Percentiles rank a stretch among this genome's conserved stretches.
Evolutionary conservation across 2,113 vertebrate genomes (phyloP).

Genomic region (Ploceus nigricollis): DNA sequence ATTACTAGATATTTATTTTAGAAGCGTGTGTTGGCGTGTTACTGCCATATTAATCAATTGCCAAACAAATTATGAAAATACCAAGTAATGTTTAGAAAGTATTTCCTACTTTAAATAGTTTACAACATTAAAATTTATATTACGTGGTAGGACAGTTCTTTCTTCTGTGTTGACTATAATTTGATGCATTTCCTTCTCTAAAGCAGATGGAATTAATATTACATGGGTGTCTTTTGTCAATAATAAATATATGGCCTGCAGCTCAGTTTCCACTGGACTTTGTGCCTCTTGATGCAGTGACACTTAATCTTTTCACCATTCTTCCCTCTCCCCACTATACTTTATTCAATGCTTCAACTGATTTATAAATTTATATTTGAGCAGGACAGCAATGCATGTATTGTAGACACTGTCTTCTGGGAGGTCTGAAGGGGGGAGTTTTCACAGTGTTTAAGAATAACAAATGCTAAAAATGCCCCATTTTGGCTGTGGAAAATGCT

Average conservation of each 20-base stretch:
- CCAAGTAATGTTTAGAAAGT: not conserved
- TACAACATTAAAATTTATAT: not conserved
- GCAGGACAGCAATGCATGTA: fast-evolving
- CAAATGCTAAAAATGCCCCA: not conserved
- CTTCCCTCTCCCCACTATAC: not conserved
- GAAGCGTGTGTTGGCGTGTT: not conserved
- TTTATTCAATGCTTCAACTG: not conserved
- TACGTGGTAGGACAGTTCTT: not conserved
- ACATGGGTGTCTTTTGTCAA: not conserved
- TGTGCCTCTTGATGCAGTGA: not conserved
- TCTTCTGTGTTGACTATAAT: not conserved
- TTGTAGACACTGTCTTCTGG: not conserved
- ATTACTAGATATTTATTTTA: not conserved
- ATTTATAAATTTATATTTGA: not conserved
- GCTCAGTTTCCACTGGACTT: not conserved
- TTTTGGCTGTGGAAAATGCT: not conserved
- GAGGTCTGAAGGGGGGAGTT: not conserved
- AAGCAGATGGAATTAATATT: not conserved
- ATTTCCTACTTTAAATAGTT: not conserved
- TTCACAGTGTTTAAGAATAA: not conserved
- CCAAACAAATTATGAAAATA: not conserved
- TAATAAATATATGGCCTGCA: not conserved
- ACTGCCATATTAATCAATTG: not conserved
- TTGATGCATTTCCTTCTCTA: not conserved
- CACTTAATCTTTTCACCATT: not conserved